These are phyloP conservation scores for Nautilus pompilius DNA, from an alignment of 1,140 invertebrate species.

Conservation along the genomic window DNA sequence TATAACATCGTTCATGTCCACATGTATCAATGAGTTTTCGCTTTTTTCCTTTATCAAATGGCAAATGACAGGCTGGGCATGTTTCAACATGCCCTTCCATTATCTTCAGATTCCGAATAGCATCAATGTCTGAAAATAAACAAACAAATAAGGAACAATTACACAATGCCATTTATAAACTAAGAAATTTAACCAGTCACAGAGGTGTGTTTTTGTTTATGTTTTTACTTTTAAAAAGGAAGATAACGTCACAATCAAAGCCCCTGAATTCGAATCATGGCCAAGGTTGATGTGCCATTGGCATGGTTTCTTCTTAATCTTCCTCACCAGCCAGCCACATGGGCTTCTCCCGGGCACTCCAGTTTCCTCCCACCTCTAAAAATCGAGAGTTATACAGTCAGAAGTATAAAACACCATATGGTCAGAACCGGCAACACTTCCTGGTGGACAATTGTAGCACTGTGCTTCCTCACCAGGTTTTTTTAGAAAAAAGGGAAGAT, in stretches of 20 bases:
- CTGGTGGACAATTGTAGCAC: too few species aligned
- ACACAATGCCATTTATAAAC: not conserved
- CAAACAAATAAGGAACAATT: not conserved
- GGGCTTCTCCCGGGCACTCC: too few species aligned
- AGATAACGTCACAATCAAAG: not conserved
- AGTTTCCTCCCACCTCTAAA: too few species aligned
- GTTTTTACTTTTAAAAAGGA: not conserved
- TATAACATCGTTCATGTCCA: constrained; percentile 90
- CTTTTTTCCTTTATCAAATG: constrained; percentile 93
- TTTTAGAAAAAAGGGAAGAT: too few species aligned
- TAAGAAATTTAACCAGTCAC: not conserved
- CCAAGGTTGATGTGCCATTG: not conserved
- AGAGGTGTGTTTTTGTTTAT: not conserved
- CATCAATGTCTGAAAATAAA: constrained; percentile 20
- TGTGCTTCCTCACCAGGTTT: too few species aligned
- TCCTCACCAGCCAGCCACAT: not conserved
- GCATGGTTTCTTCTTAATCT: not conserved
- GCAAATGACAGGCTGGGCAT: constrained; percentile 66
- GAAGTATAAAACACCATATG: too few species aligned
- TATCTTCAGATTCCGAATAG: constrained; percentile 18
- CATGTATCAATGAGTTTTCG: constrained; percentile 89
- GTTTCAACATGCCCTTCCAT: constrained; percentile 13
- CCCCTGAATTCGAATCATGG: not conserved
- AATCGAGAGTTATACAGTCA: too few species aligned
- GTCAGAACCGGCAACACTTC: too few species aligned